Conservation (phyloP, 2,888 invertebrate genomes). For the Agonopterix arenella region DNA sequence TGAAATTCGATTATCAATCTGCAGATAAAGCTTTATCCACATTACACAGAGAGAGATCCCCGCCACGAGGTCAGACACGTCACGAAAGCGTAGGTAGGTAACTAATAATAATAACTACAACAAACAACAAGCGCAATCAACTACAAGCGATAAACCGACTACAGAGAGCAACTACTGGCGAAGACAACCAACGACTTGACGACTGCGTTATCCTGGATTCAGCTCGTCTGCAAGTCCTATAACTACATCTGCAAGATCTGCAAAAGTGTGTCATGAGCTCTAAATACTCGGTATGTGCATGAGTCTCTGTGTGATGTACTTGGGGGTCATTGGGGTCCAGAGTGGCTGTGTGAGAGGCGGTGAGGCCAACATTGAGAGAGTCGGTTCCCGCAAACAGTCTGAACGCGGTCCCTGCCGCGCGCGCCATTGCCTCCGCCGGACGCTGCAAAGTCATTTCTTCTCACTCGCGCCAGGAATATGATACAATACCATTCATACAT, state of each 20-base stretch:
- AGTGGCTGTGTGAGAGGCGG: conserved; percentile 77
- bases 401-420: conserved; percentile 87
- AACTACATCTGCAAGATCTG: neutral
- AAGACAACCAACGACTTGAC: neutral
- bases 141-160: neutral
- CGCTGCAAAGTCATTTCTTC: conserved; percentile 72
- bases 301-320: conserved; percentile 50
- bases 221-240: neutral
- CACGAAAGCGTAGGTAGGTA: too few species aligned
- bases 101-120: too few species aligned
- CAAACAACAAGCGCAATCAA: too few species aligned
- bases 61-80: too few species aligned
- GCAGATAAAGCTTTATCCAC: too few species aligned
- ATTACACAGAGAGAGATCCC: too few species aligned
- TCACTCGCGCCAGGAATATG: conserved; percentile 22
- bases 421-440: conserved; percentile 87
- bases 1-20: too few species aligned
- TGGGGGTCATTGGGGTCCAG: conserved; percentile 71
- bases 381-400: conserved; percentile 86
- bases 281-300: conserved; percentile 8
- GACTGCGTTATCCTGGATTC: neutral
- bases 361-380: conserved; percentile 83
- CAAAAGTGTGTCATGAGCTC: neutral
- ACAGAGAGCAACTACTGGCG: neutral
- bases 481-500: neutral